These are phyloP conservation scores for Anthonomus grandis DNA, from an alignment of 1,140 invertebrate genomes.

Conservation along the genomic window DNA sequence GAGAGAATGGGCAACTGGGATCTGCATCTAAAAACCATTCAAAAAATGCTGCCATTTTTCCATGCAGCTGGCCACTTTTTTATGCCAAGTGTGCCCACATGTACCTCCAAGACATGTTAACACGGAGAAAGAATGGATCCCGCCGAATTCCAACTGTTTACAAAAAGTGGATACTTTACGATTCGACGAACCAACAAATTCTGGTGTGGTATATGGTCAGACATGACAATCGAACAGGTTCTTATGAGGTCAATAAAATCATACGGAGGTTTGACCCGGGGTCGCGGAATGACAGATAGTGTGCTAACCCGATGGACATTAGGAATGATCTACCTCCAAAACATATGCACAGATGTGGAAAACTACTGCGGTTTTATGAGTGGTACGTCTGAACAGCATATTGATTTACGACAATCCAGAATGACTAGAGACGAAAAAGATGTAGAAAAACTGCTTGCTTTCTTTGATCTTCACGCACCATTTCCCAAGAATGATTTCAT, in stretches of 20 bases:
- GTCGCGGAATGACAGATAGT: neutral
- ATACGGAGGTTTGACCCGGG: neutral
- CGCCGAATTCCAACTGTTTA: neutral
- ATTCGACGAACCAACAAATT: neutral
- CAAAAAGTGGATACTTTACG: neutral
- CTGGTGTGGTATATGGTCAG: neutral
- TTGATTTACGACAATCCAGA: neutral
- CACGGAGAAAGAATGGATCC: neutral
- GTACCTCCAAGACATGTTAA: neutral
- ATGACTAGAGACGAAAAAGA: neutral
- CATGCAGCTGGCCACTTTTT: too few relatives aligned
- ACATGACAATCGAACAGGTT: neutral
- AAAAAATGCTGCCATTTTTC: neutral
- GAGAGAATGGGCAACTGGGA: neutral
- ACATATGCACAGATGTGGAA: neutral
- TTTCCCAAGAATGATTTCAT: too few relatives aligned
- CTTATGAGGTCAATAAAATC: neutral
- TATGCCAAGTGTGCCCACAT: neutral
- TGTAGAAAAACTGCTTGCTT: too few relatives aligned
- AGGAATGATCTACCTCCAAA: neutral
- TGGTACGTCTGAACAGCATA: too few relatives aligned
- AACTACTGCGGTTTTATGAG: neutral
- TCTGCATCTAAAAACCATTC: neutral
- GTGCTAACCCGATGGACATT: neutral
- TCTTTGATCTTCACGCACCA: too few relatives aligned